phyloP scores from a whole-genome alignment of 2,797 vertebrate genomes.

The Aldrovandia affinis region DNA sequence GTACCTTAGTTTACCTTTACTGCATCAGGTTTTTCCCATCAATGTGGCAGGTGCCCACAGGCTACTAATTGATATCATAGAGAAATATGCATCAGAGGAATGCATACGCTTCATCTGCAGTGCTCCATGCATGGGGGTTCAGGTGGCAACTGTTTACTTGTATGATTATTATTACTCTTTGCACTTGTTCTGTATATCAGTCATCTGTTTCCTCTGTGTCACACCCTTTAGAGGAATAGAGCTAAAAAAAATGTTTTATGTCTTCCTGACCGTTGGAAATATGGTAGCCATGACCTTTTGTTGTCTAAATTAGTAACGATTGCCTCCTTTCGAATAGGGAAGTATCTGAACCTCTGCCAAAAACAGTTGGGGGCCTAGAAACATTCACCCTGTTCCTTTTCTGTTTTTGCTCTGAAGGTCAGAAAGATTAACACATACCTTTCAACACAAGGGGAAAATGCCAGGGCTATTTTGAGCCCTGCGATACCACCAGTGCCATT shows the following conservation, averaged over 20 bases:
- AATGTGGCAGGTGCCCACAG: background rate
- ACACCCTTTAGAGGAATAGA: background rate
- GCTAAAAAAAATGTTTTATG: background rate
- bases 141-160: no score
- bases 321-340: conserved; percentile 54
- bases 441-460: conserved; percentile 54
- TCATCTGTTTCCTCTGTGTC: background rate
- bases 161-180: background rate
- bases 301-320: conserved; percentile 60
- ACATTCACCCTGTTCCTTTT: conserved; percentile 51
- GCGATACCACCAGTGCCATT: background rate
- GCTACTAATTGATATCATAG: background rate
- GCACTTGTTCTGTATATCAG: background rate
- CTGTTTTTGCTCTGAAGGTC: conserved; percentile 59
- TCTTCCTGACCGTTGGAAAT: conserved; percentile 26
- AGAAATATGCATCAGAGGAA: no score
- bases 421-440: conserved; percentile 70
- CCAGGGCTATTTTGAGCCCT: conserved; percentile 58
- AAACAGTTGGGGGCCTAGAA: conserved; percentile 59
- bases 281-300: conserved; percentile 56
- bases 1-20: background rate
- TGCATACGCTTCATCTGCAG: no score
- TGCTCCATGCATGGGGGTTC: no score
- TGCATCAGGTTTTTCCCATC: background rate
- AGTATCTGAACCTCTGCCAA: conserved; percentile 61